Evolutionary conservation across 2,113 vertebrate species (phyloP).

Genomic region (Orientallactaga bullata): DNA sequence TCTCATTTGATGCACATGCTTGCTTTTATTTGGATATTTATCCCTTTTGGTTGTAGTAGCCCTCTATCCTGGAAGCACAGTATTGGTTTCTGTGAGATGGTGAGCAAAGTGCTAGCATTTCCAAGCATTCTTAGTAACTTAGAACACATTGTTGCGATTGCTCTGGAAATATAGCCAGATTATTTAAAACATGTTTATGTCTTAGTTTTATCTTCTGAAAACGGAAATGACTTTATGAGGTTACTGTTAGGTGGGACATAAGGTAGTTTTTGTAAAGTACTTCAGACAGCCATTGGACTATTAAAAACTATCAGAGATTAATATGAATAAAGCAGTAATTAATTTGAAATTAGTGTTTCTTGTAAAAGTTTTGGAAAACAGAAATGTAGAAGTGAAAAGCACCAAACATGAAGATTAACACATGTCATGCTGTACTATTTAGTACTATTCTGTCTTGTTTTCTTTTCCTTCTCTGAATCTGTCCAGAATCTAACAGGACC

Average conservation of each 20-base stretch:
- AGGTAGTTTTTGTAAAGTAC: neutral
- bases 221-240: neutral
- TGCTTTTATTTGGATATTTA: no score
- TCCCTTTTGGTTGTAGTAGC: no score
- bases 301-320: neutral
- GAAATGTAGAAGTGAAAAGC: neutral
- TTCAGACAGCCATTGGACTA: neutral
- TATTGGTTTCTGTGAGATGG: neutral
- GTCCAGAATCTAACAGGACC: neutral
- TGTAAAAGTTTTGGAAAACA: neutral
- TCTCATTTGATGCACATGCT: no score
- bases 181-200: neutral
- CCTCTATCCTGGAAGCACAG: neutral
- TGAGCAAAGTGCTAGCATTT: neutral
- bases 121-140: neutral
- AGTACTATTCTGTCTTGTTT: neutral
- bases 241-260: neutral
- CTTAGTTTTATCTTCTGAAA: constrained; percentile 15
- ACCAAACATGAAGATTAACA: neutral
- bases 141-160: neutral
- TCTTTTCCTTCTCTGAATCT: neutral
- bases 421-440: neutral
- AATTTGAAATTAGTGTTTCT: neutral
- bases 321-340: neutral
- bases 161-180: neutral